phyloP scores from a whole-genome alignment of 37 sponge, comb jelly and placozoan genomes.

The Oopsacas minuta region DNA sequence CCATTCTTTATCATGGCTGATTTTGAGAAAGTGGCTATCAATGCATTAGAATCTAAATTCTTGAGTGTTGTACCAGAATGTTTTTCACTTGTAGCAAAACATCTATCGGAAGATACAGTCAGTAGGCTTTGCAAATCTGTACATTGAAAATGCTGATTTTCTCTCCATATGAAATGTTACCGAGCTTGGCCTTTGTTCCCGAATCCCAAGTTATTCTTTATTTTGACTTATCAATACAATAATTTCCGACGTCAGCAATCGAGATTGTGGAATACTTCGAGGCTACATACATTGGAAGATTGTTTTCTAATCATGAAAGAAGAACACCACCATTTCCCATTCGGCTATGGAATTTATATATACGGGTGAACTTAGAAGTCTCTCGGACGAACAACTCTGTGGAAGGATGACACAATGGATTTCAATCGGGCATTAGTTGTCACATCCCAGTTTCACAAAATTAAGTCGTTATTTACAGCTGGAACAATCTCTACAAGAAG shows the following conservation, averaged over 20 bases:
- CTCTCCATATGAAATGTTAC: constrained; percentile 6
- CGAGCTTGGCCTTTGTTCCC: constrained; percentile 7
- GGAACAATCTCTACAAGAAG: neutral
- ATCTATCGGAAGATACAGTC: constrained; percentile 2
- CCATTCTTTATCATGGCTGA: neutral
- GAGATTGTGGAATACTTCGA: constrained; percentile 9
- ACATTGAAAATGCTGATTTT: neutral
- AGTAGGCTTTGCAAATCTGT: neutral
- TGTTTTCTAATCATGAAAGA: neutral
- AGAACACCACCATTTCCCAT: constrained; percentile 11
- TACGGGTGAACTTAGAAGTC: constrained; percentile 14
- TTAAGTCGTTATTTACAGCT: too few species aligned
- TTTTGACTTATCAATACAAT: neutral
- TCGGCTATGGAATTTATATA: constrained; percentile 8
- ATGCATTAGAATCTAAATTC: constrained; percentile 18
- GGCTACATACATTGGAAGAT: constrained; percentile 5
- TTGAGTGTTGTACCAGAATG: neutral
- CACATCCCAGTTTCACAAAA: too few species aligned
- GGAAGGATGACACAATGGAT: neutral
- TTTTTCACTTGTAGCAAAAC: constrained; percentile 3
- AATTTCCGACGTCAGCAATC: neutral
- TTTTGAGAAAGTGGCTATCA: constrained; percentile 12
- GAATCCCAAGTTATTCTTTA: neutral
- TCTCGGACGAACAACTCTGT: neutral
- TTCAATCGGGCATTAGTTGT: neutral